Base-by-base conservation (phyloP, 2,113 vertebrate genomes). In the Nothocercus nigrocapillus region DNA sequence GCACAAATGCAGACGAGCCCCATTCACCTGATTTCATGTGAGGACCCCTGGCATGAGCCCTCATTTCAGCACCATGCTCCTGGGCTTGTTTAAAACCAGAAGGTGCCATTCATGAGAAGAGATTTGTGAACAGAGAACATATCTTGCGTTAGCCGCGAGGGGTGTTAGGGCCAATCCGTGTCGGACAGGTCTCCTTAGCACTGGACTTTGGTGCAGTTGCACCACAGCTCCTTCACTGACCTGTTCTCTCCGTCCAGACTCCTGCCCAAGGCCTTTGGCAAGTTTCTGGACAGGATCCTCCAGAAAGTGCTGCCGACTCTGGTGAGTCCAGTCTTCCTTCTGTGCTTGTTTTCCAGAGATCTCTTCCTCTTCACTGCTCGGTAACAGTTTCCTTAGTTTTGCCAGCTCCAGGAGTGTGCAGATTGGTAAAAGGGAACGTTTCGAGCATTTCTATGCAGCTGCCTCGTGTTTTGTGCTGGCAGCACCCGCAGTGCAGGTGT, bases 261-360 rank as follows among this genome's bases (percentile, higher is more conserved):
- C 92, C 36, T 94, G 27, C 96, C 95, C 68, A 91, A 94, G 28
- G 76, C 85, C 14, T 22, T 83, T 94, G 97, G 79, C 70, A 97
- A 91, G 75, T 97, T 97, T 87, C 56, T 98, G 95, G 79, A 96
- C 54, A 91, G 81, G 86, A 98, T 91, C 30, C 96, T 98, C 19
- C 92, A 79, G 74, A 98, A 96, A 69, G 59, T 95, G 53, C 91
- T 98, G 67, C 97, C 95, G 4, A 51, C 34, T 54, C 54, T 97
- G 97, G 53, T 95, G 56, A 97, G 95, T 96, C 34, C 2, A 0
- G 15, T 49, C 42, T 36, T 28, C 44, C 24, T 51, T 51, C 63
- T n/a, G 10, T 7, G 51, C 63, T 36, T 36, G 40, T 38, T 75
- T 74, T 54, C 36, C 1, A 1, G 68, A 56, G 42, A 45, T 22